A percentile compares a stretch with the other conserved stretches of the same genome.
Evolutionary conservation across 2,113 vertebrate species (phyloP).

Genomic region (Mirounga angustirostris): DNA sequence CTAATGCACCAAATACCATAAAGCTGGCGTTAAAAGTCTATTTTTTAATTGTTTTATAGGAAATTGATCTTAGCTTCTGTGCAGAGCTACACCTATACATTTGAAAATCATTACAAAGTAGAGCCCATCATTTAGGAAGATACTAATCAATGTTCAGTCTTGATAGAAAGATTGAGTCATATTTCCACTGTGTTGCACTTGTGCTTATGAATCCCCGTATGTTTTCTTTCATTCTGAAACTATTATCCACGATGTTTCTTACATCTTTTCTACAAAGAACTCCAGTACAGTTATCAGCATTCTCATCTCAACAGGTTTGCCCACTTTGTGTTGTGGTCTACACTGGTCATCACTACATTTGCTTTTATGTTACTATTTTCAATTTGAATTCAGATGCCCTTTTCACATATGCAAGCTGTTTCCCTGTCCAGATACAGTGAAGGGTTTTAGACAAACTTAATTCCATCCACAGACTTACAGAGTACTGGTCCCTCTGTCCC

Average conservation of each 20-base stretch:
- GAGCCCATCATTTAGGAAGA: neutral
- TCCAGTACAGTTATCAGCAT: neutral
- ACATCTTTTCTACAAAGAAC: neutral
- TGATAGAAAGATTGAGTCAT: neutral
- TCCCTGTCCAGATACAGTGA: neutral
- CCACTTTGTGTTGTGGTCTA: neutral
- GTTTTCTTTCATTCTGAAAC: slow-evolving; percentile 45
- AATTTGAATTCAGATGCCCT: neutral
- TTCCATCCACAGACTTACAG: neutral
- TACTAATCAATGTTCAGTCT: neutral
- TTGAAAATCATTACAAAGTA: slow-evolving; percentile 41
- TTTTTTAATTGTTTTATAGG: neutral
- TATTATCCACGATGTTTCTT: neutral
- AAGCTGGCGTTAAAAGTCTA: neutral
- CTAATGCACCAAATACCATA: neutral
- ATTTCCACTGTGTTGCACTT: neutral
- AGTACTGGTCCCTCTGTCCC: neutral
- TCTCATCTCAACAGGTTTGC: slow-evolving; percentile 16
- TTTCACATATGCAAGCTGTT: neutral
- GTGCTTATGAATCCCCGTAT: neutral
- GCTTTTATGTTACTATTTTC: slow-evolving; percentile 2
- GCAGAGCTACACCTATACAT: neutral
- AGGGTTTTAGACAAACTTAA: neutral
- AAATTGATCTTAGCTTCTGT: neutral
- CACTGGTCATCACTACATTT: neutral